These are phyloP conservation scores for Knipowitschia caucasica DNA, from an alignment of 2,797 vertebrate genomes.

Conservation along the genomic window DNA sequence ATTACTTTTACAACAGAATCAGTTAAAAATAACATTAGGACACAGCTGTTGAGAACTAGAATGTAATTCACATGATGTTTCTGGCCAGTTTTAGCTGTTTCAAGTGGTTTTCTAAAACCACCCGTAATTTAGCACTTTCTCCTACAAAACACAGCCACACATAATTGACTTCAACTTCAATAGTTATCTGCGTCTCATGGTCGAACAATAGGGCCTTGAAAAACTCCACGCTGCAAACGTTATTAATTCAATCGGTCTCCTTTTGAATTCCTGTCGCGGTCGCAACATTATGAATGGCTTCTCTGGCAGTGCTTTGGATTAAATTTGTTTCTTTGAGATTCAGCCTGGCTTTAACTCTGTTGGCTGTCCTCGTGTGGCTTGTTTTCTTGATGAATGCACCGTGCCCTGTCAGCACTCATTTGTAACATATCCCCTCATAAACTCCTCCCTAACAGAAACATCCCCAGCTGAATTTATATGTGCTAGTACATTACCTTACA, in stretches of 20 bases:
- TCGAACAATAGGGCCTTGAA: slow-evolving; percentile 24
- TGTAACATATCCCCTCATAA: slow-evolving; percentile 65
- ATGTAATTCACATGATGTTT: no score
- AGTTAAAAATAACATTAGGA: no score
- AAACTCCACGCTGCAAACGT: slow-evolving; percentile 30
- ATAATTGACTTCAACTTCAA: slow-evolving; percentile 31
- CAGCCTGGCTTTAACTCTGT: slow-evolving; percentile 60
- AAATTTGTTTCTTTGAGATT: slow-evolving; percentile 73
- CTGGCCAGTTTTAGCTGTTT: no score
- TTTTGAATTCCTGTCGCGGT: slow-evolving; percentile 61
- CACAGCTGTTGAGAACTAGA: no score
- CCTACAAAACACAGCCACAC: slow-evolving; percentile 11
- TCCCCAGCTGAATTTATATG: slow-evolving; percentile 34
- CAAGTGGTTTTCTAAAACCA: no score
- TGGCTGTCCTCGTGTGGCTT: slow-evolving; percentile 64
- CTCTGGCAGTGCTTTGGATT: slow-evolving; percentile 64
- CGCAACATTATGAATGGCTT: slow-evolving; percentile 70
- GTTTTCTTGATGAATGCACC: slow-evolving; percentile 70
- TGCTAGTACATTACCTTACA: slow-evolving; percentile 24
- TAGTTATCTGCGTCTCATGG: slow-evolving; percentile 3
- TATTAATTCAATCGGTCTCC: slow-evolving; percentile 48
- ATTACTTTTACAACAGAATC: no score
- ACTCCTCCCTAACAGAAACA: slow-evolving; percentile 41
- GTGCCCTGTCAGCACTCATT: slow-evolving; percentile 70
- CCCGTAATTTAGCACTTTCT: slow-evolving; percentile 16